Conservation (phyloP, 2,888 invertebrate genomes). For the Stenodera caucasica region DNA sequence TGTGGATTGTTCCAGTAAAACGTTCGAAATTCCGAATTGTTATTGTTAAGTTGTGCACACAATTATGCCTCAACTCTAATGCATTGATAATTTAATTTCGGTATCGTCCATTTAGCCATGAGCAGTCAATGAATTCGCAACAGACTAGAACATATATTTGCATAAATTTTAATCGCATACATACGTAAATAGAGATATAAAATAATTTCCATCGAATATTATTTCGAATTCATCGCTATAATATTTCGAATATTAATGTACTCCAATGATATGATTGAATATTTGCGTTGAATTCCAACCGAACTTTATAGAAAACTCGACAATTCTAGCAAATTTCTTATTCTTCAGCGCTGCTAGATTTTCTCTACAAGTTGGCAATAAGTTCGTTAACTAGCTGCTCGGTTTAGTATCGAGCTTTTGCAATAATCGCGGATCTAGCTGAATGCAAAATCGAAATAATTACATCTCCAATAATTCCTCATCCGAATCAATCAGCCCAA, state of each 20-base stretch:
- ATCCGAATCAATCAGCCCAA: not conserved
- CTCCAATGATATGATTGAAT: not conserved
- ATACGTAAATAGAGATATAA: not conserved
- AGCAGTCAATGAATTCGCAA: not conserved
- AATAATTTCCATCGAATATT: not conserved
- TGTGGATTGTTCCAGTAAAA: not conserved
- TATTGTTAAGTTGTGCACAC: not conserved
- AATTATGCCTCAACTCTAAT: not conserved
- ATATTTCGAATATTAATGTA: not conserved
- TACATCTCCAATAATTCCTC: not conserved
- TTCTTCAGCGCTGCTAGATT: not conserved
- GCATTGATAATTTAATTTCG: not conserved
- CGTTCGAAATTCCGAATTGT: not conserved
- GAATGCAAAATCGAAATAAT: constrained; percentile 1
- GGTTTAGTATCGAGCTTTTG: not conserved
- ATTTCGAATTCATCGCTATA: not conserved
- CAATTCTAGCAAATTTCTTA: not conserved
- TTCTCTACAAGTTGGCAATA: not conserved
- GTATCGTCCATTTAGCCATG: not conserved
- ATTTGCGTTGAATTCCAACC: not conserved
- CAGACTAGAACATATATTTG: not conserved
- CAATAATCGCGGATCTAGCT: not conserved
- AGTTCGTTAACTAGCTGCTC: not conserved
- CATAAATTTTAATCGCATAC: not conserved
- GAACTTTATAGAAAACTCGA: not conserved